Percentiles rank a stretch among this genome's conserved stretches.
Conservation (phyloP, 2,888 invertebrate species). For the Philopedon plagiatum region DNA sequence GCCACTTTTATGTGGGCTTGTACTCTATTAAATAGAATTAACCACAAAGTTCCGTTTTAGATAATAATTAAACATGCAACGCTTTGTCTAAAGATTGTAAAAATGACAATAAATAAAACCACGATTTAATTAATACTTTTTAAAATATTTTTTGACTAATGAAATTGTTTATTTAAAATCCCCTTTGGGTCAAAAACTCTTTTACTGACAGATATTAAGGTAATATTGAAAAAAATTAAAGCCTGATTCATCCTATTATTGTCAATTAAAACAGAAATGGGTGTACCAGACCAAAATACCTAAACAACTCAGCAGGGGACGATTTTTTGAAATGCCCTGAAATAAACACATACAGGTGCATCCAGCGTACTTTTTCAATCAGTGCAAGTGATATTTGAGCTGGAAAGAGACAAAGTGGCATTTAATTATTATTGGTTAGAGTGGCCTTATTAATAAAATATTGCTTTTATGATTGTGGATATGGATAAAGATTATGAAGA, state of each 20-base stretch:
- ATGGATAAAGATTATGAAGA: slow-evolving; percentile 47
- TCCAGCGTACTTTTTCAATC: neutral
- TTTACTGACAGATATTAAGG: neutral
- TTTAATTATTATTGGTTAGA: slow-evolving; percentile 4
- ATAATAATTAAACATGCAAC: neutral
- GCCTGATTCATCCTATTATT: slow-evolving; percentile 40
- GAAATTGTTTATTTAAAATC: too few relatives aligned
- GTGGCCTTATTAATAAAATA: slow-evolving; percentile 9
- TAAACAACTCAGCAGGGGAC: slow-evolving; percentile 39
- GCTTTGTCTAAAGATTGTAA: neutral
- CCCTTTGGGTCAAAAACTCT: neutral
- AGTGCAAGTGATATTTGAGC: slow-evolving; percentile 13
- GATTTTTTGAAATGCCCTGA: slow-evolving; percentile 6
- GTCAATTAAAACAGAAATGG: slow-evolving; percentile 37
- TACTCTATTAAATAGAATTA: too few relatives aligned
- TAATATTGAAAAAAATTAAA: slow-evolving; percentile 23
- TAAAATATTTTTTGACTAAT: too few relatives aligned
- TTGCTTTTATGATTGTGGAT: slow-evolving; percentile 5
- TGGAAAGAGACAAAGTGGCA: neutral
- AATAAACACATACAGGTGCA: slow-evolving; percentile 9
- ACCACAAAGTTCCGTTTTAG: slow-evolving; percentile 16
- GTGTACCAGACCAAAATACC: slow-evolving; percentile 38
- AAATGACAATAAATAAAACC: neutral
- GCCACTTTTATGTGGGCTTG: neutral
- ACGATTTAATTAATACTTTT: too few relatives aligned